A percentile compares a stretch with the other conserved stretches of the same genome.
These are phyloP conservation scores for Hyperoodon ampullatus DNA, from an alignment of 2,113 vertebrate genomes.

Conservation along the genomic window DNA sequence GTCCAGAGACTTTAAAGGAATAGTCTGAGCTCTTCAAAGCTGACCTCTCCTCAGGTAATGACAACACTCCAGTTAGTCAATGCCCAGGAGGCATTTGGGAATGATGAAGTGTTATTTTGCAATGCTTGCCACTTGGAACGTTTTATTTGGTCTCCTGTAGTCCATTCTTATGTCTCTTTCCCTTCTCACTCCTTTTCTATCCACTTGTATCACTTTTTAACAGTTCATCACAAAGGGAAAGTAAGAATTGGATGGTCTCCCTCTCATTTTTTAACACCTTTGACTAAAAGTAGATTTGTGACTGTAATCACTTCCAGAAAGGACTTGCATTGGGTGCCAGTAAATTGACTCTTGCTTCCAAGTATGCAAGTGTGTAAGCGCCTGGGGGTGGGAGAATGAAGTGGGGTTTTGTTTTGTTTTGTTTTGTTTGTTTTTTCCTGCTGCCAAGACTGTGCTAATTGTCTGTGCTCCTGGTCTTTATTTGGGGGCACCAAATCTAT, in stretches of 20 bases:
- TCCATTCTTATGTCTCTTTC: constrained; percentile 57
- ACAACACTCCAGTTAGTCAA: constrained; percentile 48
- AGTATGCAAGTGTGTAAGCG: background rate
- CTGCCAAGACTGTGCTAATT: background rate
- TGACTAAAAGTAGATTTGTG: constrained; percentile 68
- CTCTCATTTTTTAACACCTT: constrained; percentile 78
- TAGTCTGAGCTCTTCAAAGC: constrained; percentile 44
- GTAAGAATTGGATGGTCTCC: constrained; percentile 73
- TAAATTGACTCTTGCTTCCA: constrained; percentile 17
- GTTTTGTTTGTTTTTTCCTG: background rate
- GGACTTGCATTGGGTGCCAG: constrained; percentile 20
- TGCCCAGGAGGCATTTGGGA: constrained; percentile 54
- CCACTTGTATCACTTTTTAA: constrained; percentile 60
- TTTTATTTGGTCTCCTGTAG: constrained; percentile 75
- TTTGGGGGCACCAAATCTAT: background rate
- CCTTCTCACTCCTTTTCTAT: background rate
- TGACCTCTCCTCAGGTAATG: constrained; percentile 50
- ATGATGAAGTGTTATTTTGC: constrained; percentile 79
- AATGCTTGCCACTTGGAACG: constrained; percentile 70
- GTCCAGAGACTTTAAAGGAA: constrained; percentile 56
- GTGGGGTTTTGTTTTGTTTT: background rate
- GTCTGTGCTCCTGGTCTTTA: background rate
- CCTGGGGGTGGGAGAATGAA: background rate
- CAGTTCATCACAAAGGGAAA: constrained; percentile 79
- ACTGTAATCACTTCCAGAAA: constrained; percentile 84